phyloP scores from a whole-genome alignment of 1,140 invertebrate species.

The Sinonovacula constricta region DNA sequence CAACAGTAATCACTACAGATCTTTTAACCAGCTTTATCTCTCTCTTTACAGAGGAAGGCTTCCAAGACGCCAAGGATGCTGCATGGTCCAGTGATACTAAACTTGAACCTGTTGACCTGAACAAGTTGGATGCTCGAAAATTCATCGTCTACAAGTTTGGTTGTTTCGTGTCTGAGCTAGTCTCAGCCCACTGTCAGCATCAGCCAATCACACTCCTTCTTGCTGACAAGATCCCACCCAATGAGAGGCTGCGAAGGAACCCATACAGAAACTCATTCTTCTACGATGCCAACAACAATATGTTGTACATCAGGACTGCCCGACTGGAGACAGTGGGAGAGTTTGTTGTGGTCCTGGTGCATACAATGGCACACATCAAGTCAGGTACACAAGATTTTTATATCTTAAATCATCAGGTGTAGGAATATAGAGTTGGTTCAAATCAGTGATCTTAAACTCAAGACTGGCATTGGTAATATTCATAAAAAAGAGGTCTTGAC shows the following conservation, averaged over 20 bases:
- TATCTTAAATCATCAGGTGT: too few relatives aligned
- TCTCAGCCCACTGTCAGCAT: conserved; percentile 68
- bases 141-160: conserved; percentile 77
- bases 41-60: conserved; percentile 66
- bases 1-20: too few relatives aligned
- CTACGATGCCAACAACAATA: conserved; percentile 75
- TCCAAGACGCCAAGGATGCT: conserved; percentile 68
- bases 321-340: conserved; percentile 74
- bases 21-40: too few relatives aligned
- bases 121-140: conserved; percentile 70
- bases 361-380: conserved; percentile 75
- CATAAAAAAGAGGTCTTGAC: too few relatives aligned
- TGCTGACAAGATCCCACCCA: conserved; percentile 73
- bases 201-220: conserved; percentile 72
- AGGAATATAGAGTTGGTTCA: too few relatives aligned
- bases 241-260: conserved; percentile 66
- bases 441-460: too few relatives aligned
- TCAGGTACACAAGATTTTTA: conserved; percentile 62
- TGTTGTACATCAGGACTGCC: conserved; percentile 71
- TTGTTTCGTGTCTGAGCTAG: conserved; percentile 68
- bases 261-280: conserved; percentile 75
- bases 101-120: conserved; percentile 72
- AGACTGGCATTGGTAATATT: too few relatives aligned
- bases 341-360: conserved; percentile 72
- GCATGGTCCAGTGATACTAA: conserved; percentile 71